A percentile compares a stretch with the other conserved stretches of the same genome.
Conservation (phyloP, 2,888 invertebrate genomes). For the Cantharis lateralis region DNA sequence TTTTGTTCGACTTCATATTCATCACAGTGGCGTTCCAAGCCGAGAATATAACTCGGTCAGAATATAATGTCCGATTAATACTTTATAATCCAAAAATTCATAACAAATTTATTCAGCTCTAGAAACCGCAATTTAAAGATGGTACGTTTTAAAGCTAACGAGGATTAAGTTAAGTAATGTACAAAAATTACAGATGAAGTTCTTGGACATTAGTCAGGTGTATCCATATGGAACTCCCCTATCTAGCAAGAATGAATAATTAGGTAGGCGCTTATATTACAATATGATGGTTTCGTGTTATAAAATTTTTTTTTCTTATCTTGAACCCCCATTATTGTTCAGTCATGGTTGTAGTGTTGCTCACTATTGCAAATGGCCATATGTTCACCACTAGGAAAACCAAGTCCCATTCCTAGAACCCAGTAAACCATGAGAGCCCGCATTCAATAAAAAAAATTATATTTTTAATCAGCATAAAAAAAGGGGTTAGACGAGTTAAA, state of each 20-base stretch:
- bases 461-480: too few relatives aligned
- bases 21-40: neutral
- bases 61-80: too few relatives aligned
- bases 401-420: neutral
- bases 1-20: slow-evolving; percentile 30
- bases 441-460: neutral
- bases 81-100: too few relatives aligned
- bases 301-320: neutral
- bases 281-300: neutral
- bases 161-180: neutral
- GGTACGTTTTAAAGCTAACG: too few relatives aligned
- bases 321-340: neutral
- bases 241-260: neutral
- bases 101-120: too few relatives aligned
- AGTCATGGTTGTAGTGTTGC: neutral
- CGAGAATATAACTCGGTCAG: neutral
- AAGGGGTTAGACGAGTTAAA: too few relatives aligned
- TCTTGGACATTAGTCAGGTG: neutral
- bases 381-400: neutral
- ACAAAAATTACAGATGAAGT: neutral
- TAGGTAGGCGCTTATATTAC: neutral
- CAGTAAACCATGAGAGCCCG: neutral
- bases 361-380: neutral
- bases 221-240: neutral
- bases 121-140: too few relatives aligned